Base-by-base conservation (phyloP, 2,113 vertebrate genomes). In the Sminthopsis crassicaudata region DNA sequence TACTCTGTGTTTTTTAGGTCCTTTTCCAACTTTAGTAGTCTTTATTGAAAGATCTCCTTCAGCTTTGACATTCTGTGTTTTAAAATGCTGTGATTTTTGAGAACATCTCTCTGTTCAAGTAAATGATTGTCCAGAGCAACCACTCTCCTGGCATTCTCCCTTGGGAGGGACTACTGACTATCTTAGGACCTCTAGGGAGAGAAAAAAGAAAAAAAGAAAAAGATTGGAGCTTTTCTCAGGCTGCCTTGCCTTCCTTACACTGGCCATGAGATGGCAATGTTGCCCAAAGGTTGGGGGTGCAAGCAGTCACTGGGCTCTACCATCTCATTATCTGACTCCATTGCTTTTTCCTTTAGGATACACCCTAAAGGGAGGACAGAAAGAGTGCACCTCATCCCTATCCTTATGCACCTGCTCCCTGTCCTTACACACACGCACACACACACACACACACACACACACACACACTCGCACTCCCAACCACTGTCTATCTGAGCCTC, bases 261-360 rank as follows among this genome's bases (percentile, higher is more conserved):
- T 2, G 2, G 6, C 96, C 96, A 42, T 89, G 52, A 97, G 97
- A 60, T 93, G 97, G 97, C 88, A 91, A 57, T 93, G 50, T 92
- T 96, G 9, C 53, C 52, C 53, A 7, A 57, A 8, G 30, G 54
- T 96, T 96, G 95, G 94, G n/a, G 91, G 6, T n/a, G 7, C n/a
- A 84, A 84, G n/a, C 24, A 0, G 55, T 8, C n/a, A 22, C 67
- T 84, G 27, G 46, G 19, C 30, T 36, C 36, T 6, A 7, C 60
- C 12, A 26, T 23, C 36, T 42, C 4, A 16, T 16, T 84, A n/a
- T 22, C 16, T 84, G 5, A 19, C 2, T 84, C n/a, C 60, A 2
- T 76, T 36, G 60, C 36, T 22, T 1, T 16, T 84, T 42, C n/a
- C 67, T 84, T 36, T 84, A 84, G 67, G 67, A 84, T n/a, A 84